Conservation (phyloP, 2,113 vertebrate genomes). For the Lasiurus borealis region DNA sequence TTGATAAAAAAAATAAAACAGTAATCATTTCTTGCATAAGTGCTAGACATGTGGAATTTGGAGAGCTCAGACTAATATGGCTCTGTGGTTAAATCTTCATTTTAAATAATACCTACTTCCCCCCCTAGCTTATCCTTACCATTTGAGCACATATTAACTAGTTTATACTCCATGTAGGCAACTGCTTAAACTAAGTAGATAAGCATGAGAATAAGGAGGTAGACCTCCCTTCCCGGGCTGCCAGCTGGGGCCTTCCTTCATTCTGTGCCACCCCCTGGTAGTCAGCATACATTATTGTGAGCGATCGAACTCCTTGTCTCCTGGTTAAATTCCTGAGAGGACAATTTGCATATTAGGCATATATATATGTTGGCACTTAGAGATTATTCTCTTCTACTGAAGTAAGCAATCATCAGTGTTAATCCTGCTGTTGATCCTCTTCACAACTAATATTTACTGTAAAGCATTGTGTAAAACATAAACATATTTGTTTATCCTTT, state of each 20-base stretch:
- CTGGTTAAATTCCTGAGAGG: too few species aligned
- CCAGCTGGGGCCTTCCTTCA: too few species aligned
- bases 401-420: neutral
- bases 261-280: too few species aligned
- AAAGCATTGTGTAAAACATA: conserved; percentile 18
- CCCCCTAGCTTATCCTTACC: neutral
- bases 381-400: conserved; percentile 2
- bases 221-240: neutral
- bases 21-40: neutral
- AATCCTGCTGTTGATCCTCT: neutral
- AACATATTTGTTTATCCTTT: neutral
- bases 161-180: neutral
- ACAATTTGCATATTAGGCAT: too few species aligned
- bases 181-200: neutral
- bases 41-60: neutral
- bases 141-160: conserved; percentile 18
- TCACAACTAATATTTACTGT: conserved; percentile 48
- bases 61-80: neutral
- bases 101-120: neutral
- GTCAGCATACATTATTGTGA: too few species aligned
- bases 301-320: too few species aligned
- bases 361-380: neutral
- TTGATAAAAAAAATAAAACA: conserved; percentile 34
- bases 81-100: neutral
- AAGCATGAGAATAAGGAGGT: neutral